Evolutionary conservation across 2,888 invertebrate species (phyloP), one percentile per base, ranked within the genome.

Genomic region (Darwinula stevensoni): DNA sequence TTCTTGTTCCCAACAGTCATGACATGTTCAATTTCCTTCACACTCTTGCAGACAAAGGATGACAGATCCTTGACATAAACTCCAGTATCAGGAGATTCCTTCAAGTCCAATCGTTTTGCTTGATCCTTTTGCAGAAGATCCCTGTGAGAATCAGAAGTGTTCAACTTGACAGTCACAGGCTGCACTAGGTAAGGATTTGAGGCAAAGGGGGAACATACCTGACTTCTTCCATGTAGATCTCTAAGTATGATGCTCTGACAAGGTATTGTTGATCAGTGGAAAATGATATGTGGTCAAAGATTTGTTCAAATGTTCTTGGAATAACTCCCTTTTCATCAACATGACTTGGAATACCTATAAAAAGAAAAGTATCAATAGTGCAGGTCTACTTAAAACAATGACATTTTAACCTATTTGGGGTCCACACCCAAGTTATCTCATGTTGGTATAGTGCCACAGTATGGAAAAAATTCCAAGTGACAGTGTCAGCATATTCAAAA

Each of bases 31-130:
- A 99, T 91, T 55, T 97, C 94, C 41, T 66, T 65, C 11, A 78
- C 72, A 40, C 73, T 82, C 53, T 86, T 84, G 49, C 94, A 91
- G 33, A 86, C 75, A 46, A 82, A 72, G 3, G 84, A 76, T 44
- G 84, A 78, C 47, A 91, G 60, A 57, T 88, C 82, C 40, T 86
- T 84, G 18, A 94, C 88, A 59, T 82, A 86, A 35, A 94, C 78
- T 1, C 91, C 91, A 40, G 64, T 65, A 40, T 73, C 71, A 4
- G 65, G 62, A 43, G 69, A 64, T 51, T 74, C 75, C 46, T 69
- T 67, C 32, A 68, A 45, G 44, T 76, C 75, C 39, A 73, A 62
- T 28, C 65, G 53, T 36, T 66, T 59, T 37, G 60, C 59, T 34
- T 67, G 65, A 47, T 80, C 75, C 13, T 56, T 57, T 27, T 64